Base-by-base conservation (phyloP, 1,140 invertebrate genomes). In the Heliconius melpomene region DNA sequence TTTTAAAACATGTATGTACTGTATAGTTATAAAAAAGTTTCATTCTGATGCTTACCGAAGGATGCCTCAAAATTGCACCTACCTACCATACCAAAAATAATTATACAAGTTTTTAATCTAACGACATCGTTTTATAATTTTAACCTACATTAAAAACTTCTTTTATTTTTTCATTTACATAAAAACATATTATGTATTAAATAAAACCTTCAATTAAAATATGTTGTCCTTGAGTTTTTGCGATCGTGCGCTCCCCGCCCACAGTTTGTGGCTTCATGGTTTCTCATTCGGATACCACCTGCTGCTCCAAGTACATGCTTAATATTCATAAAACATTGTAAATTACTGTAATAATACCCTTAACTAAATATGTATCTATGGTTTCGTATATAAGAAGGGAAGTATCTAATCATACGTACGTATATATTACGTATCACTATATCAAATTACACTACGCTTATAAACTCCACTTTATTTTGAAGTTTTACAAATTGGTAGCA, bases 261-360 rank as follows among this genome's bases (percentile, higher is more conserved):
- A 72, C 71, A 36, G 71, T 40, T 72, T 72, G 71, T 40, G 71
- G 71, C 71, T 72, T 40, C 71, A 72, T 72, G 71, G 71, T 72
- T 72, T 72, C 71, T 72, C 71, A 72, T 72, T 72, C 71, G 71
- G 32, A 72, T 72, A 23, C 71, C 71, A 72, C 32, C 71, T 72
- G 71, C 71, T 40, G 36, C 71, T 72, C 20, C 71, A 40, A 72
- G 18, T 72, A 72, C 18, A 72, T 72, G 71, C 36, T 72, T 72
- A 72, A 72, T 72, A 72, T 72, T 72, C 36, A 72, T 72, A 72
- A 72, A 72, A 72, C 71, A 72, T 72, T 38, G 71, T 32, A 72
- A 72, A 72, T 72, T 72, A 72, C 60, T 66, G 23, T 66, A 66
- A 66, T 66, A 66, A 66, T 40, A 72, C 71, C 13, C 29, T 72